Evolutionary conservation across 2,888 invertebrate genomes (phyloP), one percentile per base, ranked within the genome.

Genomic region (Uloborus plumipes): DNA sequence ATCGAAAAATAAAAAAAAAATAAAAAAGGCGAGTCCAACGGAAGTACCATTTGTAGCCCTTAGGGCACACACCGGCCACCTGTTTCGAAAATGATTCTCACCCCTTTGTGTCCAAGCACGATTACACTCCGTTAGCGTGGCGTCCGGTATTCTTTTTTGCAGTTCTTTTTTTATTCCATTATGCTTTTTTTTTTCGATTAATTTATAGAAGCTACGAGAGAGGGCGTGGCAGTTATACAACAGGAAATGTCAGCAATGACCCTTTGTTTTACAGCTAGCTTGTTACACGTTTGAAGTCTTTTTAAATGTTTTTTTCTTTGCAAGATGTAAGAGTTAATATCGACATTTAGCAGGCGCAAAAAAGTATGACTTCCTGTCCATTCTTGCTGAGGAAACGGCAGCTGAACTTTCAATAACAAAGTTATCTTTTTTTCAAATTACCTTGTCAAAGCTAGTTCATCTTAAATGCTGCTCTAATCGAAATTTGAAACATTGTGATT

Each of bases 61-160:
- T 18, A 58, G 77, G 59, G 58, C 53, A 53, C 55, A 31, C 26
- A 15, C 49, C 58, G 71, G 67, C 73, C 79, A 79, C 79, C 79
- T 79, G 79, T 70, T 69, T 64, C 65, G n/a, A 39, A 65, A 71
- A 65, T 50, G 72, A 71, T 73, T 9, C 67, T 79, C 62, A 79
- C 79, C 73, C 75, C 79, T 79, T 79, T 79, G 73, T 79, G 53
- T 67, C 61, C 79, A 73, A 31, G 67, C 53, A 51, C 39, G 59
- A 58, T 59, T 72, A 65, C 79, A 72, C 79, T 62, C 72, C 72
- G 72, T 72, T 67, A 58, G 47, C 78, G 22, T n/a, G 18, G 67
- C 51, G 66, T 67, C 67, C 66, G 59, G 65, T 61, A 55, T 49
- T 77, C 55, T 70, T 77, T 67, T 67, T 22, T 49, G 18, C 18